Evolutionary conservation across 2,797 vertebrate genomes (phyloP).

Genomic region (Rhinichthys osculus): DNA sequence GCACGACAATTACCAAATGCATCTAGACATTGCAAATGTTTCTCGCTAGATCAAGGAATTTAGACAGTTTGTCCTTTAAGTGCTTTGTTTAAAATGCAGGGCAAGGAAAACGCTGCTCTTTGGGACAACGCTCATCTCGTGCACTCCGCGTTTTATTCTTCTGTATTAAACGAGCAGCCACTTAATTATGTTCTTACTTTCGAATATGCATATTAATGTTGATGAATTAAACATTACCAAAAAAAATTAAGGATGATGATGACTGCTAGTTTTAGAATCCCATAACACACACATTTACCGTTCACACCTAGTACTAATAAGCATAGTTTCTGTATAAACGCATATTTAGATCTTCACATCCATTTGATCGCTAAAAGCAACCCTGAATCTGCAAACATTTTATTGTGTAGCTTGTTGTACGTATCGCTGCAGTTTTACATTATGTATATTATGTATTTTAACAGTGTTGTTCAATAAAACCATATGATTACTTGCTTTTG

Average conservation of each 20-base stretch:
- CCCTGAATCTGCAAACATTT: neutral
- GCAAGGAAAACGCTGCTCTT: neutral
- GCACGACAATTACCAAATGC: constrained; percentile 29
- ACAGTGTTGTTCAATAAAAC: no score
- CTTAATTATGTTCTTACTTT: neutral
- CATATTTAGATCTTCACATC: neutral
- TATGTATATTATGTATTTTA: no score
- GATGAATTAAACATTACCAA: constrained; percentile 73
- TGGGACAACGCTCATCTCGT: neutral
- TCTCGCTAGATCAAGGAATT: constrained; percentile 9
- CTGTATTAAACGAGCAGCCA: neutral
- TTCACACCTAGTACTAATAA: neutral
- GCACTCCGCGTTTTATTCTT: neutral
- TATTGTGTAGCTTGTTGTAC: neutral
- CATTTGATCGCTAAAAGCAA: neutral
- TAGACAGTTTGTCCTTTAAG: constrained; percentile 58
- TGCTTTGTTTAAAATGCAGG: constrained; percentile 38
- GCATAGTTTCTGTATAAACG: neutral
- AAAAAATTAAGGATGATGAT: constrained; percentile 70
- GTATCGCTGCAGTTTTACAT: neutral
- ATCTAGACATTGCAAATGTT: constrained; percentile 28
- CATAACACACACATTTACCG: constrained; percentile 69
- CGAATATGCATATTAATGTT: constrained; percentile 61
- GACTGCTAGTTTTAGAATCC: constrained; percentile 67
- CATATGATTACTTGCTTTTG: no score